Conservation (phyloP, 2,888 invertebrate species). For the Agrilus biguttatus region DNA sequence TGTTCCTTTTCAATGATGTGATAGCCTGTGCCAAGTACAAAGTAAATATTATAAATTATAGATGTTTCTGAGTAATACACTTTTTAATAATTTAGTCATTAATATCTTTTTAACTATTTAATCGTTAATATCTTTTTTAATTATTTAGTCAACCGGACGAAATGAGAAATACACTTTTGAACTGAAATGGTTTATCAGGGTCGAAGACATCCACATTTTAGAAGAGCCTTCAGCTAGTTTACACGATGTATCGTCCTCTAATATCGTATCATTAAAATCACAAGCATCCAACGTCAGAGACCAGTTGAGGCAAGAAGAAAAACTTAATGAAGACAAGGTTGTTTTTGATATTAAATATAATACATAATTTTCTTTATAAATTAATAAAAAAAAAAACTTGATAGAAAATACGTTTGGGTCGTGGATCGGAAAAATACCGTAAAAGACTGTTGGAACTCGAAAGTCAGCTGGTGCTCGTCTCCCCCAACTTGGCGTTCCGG, state of each 20-base stretch:
- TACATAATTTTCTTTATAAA: constrained; percentile 1
- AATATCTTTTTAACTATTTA: too few relatives aligned
- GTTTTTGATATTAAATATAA: constrained; percentile 5
- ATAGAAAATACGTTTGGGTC: constrained; percentile 45
- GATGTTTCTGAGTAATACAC: background rate
- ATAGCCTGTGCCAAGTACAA: constrained; percentile 92
- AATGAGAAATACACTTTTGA: constrained; percentile 80
- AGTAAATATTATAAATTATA: constrained; percentile 25
- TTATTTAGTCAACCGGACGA: constrained; percentile 54
- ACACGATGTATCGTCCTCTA: constrained; percentile 63
- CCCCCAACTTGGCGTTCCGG: constrained; percentile 76
- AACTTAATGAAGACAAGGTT: constrained; percentile 48
- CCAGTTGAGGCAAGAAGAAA: constrained; percentile 68
- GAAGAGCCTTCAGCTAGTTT: constrained; percentile 53
- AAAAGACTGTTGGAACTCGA: constrained; percentile 85
- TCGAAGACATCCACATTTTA: constrained; percentile 65
- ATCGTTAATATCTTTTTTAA: constrained; percentile 6
- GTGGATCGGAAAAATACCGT: constrained; percentile 67
- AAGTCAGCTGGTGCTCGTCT: constrained; percentile 77
- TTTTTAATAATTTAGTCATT: too few relatives aligned
- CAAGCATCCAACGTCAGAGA: constrained; percentile 78
- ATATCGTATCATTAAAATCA: constrained; percentile 70
- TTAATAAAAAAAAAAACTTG: constrained; percentile 5
- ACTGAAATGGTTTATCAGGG: constrained; percentile 84
- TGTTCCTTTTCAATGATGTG: constrained; percentile 89